Conservation (phyloP, 2,888 invertebrate species). For the Drosophila bunnanda region DNA sequence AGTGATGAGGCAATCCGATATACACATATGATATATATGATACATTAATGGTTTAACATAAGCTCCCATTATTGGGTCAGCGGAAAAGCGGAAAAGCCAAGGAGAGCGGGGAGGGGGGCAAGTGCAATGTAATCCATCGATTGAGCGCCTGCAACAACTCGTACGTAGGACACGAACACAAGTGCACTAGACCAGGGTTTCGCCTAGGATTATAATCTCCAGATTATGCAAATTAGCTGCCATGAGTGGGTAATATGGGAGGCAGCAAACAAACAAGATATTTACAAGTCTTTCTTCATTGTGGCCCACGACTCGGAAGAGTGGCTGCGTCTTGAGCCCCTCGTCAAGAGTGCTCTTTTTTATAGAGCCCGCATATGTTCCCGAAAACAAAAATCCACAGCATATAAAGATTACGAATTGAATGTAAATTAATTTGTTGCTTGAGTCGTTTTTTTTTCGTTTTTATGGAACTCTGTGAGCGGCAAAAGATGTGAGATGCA, state of each 20-base stretch:
- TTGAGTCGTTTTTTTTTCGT: background rate
- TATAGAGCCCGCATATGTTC: conserved; percentile 32
- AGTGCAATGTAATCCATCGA: conserved; percentile 29
- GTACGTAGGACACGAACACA: conserved; percentile 11
- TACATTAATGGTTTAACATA: conserved; percentile 17
- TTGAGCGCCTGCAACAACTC: conserved; percentile 28
- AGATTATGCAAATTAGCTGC: conserved; percentile 58
- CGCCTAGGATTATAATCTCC: conserved; percentile 46
- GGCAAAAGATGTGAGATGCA: conserved; percentile 29
- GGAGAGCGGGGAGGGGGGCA: conserved; percentile 19
- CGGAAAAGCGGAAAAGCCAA: conserved; percentile 7
- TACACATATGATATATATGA: too few species aligned
- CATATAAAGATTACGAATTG: conserved; percentile 37
- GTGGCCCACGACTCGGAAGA: conserved; percentile 11
- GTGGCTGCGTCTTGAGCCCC: conserved; percentile 1
- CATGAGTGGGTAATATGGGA: conserved; percentile 32
- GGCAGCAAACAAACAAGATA: conserved; percentile 26
- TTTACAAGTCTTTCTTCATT: conserved; percentile 41
- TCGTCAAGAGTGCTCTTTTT: conserved; percentile 7
- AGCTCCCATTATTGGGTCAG: conserved; percentile 33
- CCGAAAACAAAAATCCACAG: conserved; percentile 11
- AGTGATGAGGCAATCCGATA: conserved; percentile 16
- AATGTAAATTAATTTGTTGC: conserved; percentile 38
- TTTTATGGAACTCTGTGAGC: conserved; percentile 1
- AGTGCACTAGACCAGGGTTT: conserved; percentile 23